Evolutionary conservation across 2,888 invertebrate genomes (phyloP), one percentile per base, ranked within the genome.

Genomic region (Agonopterix alstromeriana): DNA sequence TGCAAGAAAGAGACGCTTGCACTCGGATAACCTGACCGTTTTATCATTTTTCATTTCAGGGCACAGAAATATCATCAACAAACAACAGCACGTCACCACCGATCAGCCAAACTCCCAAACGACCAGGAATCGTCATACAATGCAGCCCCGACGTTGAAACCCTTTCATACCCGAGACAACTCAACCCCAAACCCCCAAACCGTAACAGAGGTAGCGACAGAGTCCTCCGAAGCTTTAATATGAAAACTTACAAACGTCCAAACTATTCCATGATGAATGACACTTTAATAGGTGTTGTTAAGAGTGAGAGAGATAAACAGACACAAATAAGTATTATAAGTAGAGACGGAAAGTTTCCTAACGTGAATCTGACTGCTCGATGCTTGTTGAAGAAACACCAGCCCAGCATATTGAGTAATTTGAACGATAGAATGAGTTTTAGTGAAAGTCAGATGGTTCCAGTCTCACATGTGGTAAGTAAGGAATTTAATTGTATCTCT

Each of bases 211-310:
- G 54, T 0, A 74, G 76, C 45, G 79, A 78, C 47, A 56, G 82
- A 53, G 73, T 82, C 0, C 55, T 85, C 2, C 63, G 82, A 8
- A 84, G 82, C 53, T 81, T 58, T 46, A 67, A 61, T 44, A 35
- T 58, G 9, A 71, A 63, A 50, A 43, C 48, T 42, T 46, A 55
- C 35, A 53, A 55, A 43, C 53, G 57, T 47, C 52, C 66, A 0
- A 66, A 64, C 42, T 68, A 67, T 50, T 62, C 58, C 8, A 41
- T 62, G 7, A 35, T 55, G 3, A 60, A 55, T 11, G 55, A 60
- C 17, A 49, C 54, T 10, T 43, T 63, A 0, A 12, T 60, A 1
- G 60, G 46, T 41, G 47, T 60, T 0, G 48, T 63, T 14, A 57
- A 60, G 12, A 48, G 56, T 48, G 50, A 55, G 11, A 59, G 59